Evolutionary conservation across 2,888 invertebrate species (phyloP).

Genomic region (Sphecodes monilicornis): DNA sequence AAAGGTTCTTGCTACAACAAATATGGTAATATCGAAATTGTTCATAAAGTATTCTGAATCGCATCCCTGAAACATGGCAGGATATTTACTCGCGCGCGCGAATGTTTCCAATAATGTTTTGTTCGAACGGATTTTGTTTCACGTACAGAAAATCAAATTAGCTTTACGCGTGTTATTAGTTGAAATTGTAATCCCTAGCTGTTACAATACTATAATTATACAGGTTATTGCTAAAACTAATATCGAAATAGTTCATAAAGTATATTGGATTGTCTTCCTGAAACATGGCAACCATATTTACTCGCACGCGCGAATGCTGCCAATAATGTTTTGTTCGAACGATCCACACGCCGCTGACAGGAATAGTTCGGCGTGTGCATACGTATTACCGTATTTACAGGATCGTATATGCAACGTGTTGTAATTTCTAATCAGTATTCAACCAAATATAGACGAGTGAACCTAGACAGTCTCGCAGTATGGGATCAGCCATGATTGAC

Average conservation of each 20-base stretch:
- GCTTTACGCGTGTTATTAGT: neutral
- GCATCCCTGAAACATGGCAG: no score
- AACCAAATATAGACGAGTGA: slow-evolving; percentile 22
- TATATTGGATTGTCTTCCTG: neutral
- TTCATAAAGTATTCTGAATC: no score
- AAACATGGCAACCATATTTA: neutral
- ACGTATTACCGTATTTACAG: neutral
- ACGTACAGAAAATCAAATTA: neutral
- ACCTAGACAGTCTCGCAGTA: slow-evolving; percentile 36
- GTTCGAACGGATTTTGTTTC: no score
- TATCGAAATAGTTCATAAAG: neutral
- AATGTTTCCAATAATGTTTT: no score
- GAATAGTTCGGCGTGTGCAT: neutral
- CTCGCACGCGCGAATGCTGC: neutral
- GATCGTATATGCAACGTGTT: neutral
- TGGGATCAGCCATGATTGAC: slow-evolving; percentile 23
- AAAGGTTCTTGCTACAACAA: no score
- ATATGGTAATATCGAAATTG: no score
- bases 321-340: neutral
- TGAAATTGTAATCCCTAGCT: neutral
- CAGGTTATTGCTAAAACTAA: neutral
- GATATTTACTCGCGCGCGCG: no score
- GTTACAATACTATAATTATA: neutral
- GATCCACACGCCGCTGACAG: neutral
- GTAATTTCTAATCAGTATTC: slow-evolving; percentile 15